These are phyloP conservation scores for Falcunculus frontatus DNA, from an alignment of 2,113 vertebrate species.

Conservation along the genomic window DNA sequence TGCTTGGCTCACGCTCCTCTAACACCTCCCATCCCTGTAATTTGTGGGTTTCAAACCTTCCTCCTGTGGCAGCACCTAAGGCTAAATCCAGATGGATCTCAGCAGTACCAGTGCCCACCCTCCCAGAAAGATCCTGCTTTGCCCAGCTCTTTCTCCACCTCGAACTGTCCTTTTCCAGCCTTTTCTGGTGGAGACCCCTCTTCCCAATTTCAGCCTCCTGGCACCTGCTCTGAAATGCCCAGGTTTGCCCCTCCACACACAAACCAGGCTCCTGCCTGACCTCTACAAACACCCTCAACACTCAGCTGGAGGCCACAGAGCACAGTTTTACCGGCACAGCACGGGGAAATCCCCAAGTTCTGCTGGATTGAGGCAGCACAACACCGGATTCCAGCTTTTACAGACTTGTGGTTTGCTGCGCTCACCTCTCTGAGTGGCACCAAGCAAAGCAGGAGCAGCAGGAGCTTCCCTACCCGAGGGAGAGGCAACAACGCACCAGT, in stretches of 20 bases:
- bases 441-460: neutral
- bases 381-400: rapidly evolving
- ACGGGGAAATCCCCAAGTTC: neutral
- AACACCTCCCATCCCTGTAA: neutral
- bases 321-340: neutral
- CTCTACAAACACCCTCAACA: rapidly evolving
- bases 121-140: neutral
- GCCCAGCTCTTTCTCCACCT: neutral
- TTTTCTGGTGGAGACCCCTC: neutral
- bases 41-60: neutral
- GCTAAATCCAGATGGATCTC: neutral
- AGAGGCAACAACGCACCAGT: neutral
- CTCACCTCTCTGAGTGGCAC: neutral
- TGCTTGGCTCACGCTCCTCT: neutral
- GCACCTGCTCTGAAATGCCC: no score
- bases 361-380: neutral
- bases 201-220: neutral
- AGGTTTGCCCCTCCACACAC: neutral
- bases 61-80: neutral
- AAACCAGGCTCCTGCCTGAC: neutral
- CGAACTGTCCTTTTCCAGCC: neutral
- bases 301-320: neutral
- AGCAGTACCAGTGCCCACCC: neutral
- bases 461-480: neutral
- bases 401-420: neutral